A percentile compares a stretch with the other conserved stretches of the same genome.
Evolutionary conservation across 2,888 invertebrate species (phyloP).

Genomic region (Celastrina argiolus): DNA sequence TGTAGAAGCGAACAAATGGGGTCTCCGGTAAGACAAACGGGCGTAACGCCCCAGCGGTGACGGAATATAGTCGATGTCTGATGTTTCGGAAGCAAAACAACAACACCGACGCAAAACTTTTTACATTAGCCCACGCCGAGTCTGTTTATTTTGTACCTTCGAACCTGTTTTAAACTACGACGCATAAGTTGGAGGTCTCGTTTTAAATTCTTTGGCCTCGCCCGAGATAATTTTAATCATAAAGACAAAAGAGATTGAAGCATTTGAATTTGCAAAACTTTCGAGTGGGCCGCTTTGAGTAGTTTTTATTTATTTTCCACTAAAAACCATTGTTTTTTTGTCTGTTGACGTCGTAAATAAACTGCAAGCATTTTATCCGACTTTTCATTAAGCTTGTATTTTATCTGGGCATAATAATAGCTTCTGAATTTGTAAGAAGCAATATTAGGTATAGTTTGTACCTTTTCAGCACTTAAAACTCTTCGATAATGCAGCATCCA

Average conservation of each 20-base stretch:
- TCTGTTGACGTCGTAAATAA: neutral
- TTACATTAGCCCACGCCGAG: conserved; percentile 61
- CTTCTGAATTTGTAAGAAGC: neutral
- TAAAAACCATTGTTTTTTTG: conserved; percentile 8
- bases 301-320: conserved; percentile 41
- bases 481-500: neutral
- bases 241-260: conserved; percentile 63
- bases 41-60: conserved; percentile 32
- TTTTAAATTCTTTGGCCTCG: conserved; percentile 59
- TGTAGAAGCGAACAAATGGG: conserved; percentile 29
- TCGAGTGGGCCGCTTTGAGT: conserved; percentile 50
- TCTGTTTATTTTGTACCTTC: conserved; percentile 66
- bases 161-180: conserved; percentile 56
- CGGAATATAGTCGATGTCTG: conserved; percentile 48
- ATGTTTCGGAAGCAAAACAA: conserved; percentile 59
- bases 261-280: conserved; percentile 51
- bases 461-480: neutral
- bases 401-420: neutral
- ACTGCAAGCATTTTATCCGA: neutral
- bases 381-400: neutral
- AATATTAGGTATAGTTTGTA: no score
- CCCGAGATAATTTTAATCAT: conserved; percentile 63
- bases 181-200: conserved; percentile 64
- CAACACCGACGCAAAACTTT: conserved; percentile 60
- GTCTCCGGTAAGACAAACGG: conserved; percentile 28